phyloP scores from a whole-genome alignment of 2,797 vertebrate species.

The Pseudopleuronectes americanus region DNA sequence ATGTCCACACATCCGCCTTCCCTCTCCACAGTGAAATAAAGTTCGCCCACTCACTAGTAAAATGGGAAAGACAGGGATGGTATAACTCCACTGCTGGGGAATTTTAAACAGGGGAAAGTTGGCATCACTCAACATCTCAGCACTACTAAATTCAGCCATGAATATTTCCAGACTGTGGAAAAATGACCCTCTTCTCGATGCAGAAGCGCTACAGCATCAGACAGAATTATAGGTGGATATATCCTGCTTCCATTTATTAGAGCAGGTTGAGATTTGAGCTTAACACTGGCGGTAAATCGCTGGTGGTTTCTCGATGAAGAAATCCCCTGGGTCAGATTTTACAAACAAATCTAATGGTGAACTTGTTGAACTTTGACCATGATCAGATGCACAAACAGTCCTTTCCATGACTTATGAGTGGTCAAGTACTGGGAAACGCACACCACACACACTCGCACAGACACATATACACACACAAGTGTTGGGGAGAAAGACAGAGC shows the following conservation, averaged over 20 bases:
- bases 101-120: conserved; percentile 88
- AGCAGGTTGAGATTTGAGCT: conserved; percentile 58
- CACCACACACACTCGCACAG: conserved; percentile 42
- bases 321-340: conserved; percentile 18
- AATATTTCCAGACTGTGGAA: conserved; percentile 83
- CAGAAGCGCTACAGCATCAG: conserved; percentile 65
- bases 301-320: conserved; percentile 19
- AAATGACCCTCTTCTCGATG: conserved; percentile 66
- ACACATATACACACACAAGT: conserved; percentile 48
- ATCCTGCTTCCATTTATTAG: conserved; percentile 52
- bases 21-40: conserved; percentile 64
- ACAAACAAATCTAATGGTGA: conserved; percentile 34
- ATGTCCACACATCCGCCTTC: conserved; percentile 35
- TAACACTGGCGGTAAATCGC: conserved; percentile 16
- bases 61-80: conserved; percentile 81
- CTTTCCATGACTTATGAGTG: conserved; percentile 75
- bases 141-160: conserved; percentile 78
- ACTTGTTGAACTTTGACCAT: conserved; percentile 73
- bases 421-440: conserved; percentile 56
- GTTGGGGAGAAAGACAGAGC: conserved; percentile 69
- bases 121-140: conserved; percentile 71
- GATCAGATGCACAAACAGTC: conserved; percentile 68
- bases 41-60: conserved; percentile 75
- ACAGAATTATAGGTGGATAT: conserved; percentile 57
- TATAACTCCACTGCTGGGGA: conserved; percentile 83